Evolutionary conservation across 2,797 vertebrate genomes (phyloP), one percentile per base, ranked within the genome.

Genomic region (Micromesistius poutassou): DNA sequence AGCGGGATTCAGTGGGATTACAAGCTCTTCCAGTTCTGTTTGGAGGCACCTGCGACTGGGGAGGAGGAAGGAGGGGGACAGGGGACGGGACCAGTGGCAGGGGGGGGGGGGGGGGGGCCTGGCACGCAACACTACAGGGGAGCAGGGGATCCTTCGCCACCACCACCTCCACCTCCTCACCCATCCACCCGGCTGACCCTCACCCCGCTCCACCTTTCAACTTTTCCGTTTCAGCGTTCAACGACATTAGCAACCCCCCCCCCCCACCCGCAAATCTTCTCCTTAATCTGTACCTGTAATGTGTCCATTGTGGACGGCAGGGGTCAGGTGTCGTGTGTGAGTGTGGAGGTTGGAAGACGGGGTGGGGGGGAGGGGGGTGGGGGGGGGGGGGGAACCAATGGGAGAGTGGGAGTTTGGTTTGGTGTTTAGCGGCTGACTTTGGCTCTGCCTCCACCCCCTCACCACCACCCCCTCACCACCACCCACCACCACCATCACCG

Each of bases 1-100:
- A 90, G 90, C 89, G 92, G 92, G 90, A 93, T 94, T 94, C 94
- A 90, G 90, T 87, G 88, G 92, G 94, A 95, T 94, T 94, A 94
- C 93, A 94, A 91, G 92, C 35, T 91, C 35, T 91, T 93, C 91
- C 84, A 93, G 91, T 93, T 93, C 92, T 91, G 91, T 92, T 92
- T 89, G 90, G 91, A 91, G 84, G 80, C 93, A 93, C 91, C 94
- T 93, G 90, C 89, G 86, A 92, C 91, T 89, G 87, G 89, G 42
- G 42, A 50, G 87, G 87, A 85, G 85, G 83, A 81, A 81, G 33
- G 73, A 66, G 28, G n/a, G n/a, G 25, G 30, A n/a, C 28, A 25
- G 74, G 73, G n/a, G 22, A 33, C 30, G 3, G 70, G 78, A 77
- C 92, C 82, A 85, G 87, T 86, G 79, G 89, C 84, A 1, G 13